Evolutionary conservation across 2,888 invertebrate species (phyloP).

Genomic region (Drosophila emarginata): DNA sequence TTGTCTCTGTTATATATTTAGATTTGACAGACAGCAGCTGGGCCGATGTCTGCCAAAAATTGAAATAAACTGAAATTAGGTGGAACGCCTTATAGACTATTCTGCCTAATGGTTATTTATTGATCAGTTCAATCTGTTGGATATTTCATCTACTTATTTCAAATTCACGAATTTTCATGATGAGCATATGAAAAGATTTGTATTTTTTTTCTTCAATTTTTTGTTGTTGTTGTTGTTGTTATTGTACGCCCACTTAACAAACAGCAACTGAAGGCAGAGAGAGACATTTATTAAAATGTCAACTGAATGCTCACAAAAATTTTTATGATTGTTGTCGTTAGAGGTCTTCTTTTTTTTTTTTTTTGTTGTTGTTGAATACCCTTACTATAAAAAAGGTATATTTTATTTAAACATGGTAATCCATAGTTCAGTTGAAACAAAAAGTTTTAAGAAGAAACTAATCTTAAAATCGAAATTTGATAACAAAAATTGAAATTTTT

Average conservation of each 20-base stretch:
- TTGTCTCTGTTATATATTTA: background rate
- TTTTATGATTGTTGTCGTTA: slow-evolving; percentile 50
- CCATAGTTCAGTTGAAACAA: no score
- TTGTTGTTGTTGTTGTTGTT: background rate
- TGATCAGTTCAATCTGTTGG: background rate
- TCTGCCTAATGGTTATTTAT: slow-evolving; percentile 28
- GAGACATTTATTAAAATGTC: slow-evolving; percentile 70
- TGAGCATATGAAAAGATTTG: slow-evolving; percentile 2
- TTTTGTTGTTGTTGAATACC: slow-evolving; percentile 37
- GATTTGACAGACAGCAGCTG: slow-evolving; percentile 9
- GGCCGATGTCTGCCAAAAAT: slow-evolving; percentile 30
- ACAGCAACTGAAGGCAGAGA: slow-evolving; percentile 10
- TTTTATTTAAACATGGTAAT: background rate
- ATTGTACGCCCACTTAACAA: slow-evolving; percentile 6
- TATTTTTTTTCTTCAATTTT: background rate
- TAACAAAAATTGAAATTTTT: no score
- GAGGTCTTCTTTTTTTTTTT: slow-evolving; percentile 23
- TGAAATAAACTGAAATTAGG: slow-evolving; percentile 10
- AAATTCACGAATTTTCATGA: slow-evolving; percentile 1
- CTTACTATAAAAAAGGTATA: background rate
- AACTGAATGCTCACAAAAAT: slow-evolving; percentile 63
- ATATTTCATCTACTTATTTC: background rate
- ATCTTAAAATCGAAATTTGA: no score
- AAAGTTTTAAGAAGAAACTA: no score
- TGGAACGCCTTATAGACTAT: slow-evolving; percentile 17